Evolutionary conservation across 1,140 invertebrate species (phyloP).

Genomic region (Phortica variegata): DNA sequence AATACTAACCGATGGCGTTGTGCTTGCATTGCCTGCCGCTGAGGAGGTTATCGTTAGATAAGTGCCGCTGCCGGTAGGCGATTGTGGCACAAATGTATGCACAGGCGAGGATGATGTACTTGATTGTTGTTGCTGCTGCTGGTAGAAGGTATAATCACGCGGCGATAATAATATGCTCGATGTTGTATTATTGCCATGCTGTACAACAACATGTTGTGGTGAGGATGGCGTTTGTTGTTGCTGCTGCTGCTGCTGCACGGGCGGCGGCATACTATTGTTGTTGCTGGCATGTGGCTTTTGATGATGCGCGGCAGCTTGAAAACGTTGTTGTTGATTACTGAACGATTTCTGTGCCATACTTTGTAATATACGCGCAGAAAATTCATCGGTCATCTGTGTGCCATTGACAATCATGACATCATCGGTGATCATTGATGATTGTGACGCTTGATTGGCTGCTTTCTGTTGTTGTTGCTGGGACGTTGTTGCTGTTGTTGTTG

Average conservation of each 20-base stretch:
- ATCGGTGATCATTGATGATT: conserved; percentile 35
- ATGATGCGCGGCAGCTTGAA: conserved; percentile 37
- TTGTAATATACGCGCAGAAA: conserved; percentile 50
- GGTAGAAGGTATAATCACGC: conserved; percentile 17
- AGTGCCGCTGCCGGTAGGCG: conserved; percentile 1
- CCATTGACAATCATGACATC: conserved; percentile 55
- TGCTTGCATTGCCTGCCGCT: conserved; percentile 13
- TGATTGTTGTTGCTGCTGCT: conserved; percentile 21
- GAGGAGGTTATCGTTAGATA: conserved; percentile 17
- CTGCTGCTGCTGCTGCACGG: conserved; percentile 25
- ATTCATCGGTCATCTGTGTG: conserved; percentile 54
- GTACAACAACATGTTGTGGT: conserved; percentile 38
- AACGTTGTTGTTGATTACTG: conserved; percentile 56
- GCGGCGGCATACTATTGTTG: conserved; percentile 21
- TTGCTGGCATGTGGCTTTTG: conserved; percentile 32
- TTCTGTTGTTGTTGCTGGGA: conserved; percentile 10
- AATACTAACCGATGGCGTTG: conserved; percentile 38
- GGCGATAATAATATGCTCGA: conserved; percentile 18
- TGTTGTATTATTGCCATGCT: conserved; percentile 12
- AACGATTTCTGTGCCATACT: conserved; percentile 54
- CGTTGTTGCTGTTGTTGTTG: conserved; percentile 20
- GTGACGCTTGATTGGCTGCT: conserved; percentile 18
- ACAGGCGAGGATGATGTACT: too few species aligned
- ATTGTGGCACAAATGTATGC: background rate
- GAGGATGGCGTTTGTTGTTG: conserved; percentile 32